A percentile compares a stretch with the other conserved stretches of the same genome.
Evolutionary conservation across 2,888 invertebrate genomes (phyloP).

Genomic region (Chorisops tibialis): DNA sequence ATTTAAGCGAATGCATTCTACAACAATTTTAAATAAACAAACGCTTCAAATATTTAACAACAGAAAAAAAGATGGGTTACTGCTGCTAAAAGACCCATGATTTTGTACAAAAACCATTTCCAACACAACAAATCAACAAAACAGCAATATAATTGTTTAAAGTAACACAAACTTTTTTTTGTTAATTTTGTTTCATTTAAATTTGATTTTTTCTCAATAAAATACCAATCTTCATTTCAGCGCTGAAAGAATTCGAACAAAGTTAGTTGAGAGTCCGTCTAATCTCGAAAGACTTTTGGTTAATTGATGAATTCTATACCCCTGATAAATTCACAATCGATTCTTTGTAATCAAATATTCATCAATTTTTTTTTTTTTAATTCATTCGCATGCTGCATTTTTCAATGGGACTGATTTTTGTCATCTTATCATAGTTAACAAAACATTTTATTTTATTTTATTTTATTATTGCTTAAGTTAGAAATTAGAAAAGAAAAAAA

Average conservation of each 20-base stretch:
- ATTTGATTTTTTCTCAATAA: constrained; percentile 1
- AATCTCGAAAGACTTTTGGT: constrained; percentile 32
- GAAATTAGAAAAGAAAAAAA: neutral
- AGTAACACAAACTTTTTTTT: neutral
- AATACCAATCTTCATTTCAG: constrained; percentile 26
- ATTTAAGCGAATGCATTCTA: too few relatives aligned
- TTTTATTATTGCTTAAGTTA: neutral
- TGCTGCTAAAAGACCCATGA: constrained; percentile 10
- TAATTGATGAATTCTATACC: constrained; percentile 8
- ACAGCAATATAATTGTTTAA: neutral
- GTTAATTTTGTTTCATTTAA: neutral
- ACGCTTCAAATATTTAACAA: too few relatives aligned
- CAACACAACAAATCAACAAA: neutral
- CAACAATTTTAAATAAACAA: too few relatives aligned
- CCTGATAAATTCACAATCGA: neutral
- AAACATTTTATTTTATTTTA: neutral
- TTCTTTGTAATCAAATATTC: neutral
- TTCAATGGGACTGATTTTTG: neutral
- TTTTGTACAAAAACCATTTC: neutral
- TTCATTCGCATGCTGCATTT: neutral
- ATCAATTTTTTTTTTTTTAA: neutral
- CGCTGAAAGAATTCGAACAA: constrained; percentile 19
- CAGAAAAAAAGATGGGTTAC: constrained; percentile 14
- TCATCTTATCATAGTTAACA: neutral
- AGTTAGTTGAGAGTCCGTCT: constrained; percentile 26